phyloP scores from a whole-genome alignment of 2,113 vertebrate species.

The Prinia subflava region DNA sequence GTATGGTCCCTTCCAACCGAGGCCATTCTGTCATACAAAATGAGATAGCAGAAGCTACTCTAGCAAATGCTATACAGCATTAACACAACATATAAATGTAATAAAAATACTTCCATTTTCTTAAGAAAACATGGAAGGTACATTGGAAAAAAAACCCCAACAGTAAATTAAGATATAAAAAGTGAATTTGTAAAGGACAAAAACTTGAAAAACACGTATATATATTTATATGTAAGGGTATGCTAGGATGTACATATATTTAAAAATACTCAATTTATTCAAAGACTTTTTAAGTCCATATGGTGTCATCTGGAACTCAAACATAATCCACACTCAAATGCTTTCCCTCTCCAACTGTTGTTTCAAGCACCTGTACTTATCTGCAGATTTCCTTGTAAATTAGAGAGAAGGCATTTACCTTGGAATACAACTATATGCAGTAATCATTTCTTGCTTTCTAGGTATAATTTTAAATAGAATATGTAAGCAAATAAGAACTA shows the following conservation, averaged over 20 bases:
- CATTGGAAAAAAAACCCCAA: neutral
- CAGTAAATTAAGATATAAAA: neutral
- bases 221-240: neutral
- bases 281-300: neutral
- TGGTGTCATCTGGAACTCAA: neutral
- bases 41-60: neutral
- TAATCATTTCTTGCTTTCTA: neutral
- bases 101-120: neutral
- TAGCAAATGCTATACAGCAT: constrained; percentile 8
- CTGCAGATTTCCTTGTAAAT: neutral
- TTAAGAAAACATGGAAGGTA: neutral
- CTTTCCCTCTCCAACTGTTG: neutral
- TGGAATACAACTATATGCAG: neutral
- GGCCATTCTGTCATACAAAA: neutral
- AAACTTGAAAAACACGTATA: neutral
- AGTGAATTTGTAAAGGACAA: neutral
- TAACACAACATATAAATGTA: neutral
- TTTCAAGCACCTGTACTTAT: neutral
- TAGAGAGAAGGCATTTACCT: neutral
- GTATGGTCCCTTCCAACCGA: neutral
- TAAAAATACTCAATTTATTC: neutral
- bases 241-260: neutral
- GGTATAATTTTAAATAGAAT: neutral
- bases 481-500: neutral
- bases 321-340: neutral